A percentile compares a stretch with the other conserved stretches of the same genome.
These are phyloP conservation scores for Antheraea assamensis DNA, from an alignment of 2,888 invertebrate species.

Conservation along the genomic window DNA sequence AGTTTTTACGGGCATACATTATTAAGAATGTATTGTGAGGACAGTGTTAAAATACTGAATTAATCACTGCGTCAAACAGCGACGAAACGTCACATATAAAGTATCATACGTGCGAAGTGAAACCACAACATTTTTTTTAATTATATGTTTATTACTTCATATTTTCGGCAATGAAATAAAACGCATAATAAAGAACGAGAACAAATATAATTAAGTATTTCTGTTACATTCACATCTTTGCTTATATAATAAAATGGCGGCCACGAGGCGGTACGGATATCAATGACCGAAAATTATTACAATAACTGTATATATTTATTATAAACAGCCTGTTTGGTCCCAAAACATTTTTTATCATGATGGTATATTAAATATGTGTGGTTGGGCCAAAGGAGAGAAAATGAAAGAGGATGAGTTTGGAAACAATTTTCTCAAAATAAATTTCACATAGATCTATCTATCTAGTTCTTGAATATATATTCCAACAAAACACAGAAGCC, in stretches of 20 bases:
- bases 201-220: conserved; percentile 69
- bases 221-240: conserved; percentile 66
- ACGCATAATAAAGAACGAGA: conserved; percentile 67
- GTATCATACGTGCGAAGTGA: not conserved
- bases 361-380: conserved; percentile 7
- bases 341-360: conserved; percentile 26
- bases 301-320: conserved; percentile 11
- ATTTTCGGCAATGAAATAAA: conserved; percentile 45
- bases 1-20: too few relatives aligned
- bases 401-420: not conserved
- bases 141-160: not conserved
- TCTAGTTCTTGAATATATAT: too few relatives aligned
- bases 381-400: conserved; percentile 36
- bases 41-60: too few relatives aligned
- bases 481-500: too few relatives aligned
- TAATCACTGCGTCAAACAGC: too few relatives aligned
- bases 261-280: conserved; percentile 35
- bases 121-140: not conserved
- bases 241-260: conserved; percentile 49
- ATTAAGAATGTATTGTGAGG: too few relatives aligned
- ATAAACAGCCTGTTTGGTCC: conserved; percentile 50
- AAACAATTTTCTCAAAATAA: too few relatives aligned
- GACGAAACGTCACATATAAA: not conserved
- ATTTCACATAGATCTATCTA: too few relatives aligned
- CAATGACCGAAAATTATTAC: conserved; percentile 19